Evolutionary conservation across 2,888 invertebrate species (phyloP).

Genomic region (Prosapia bicincta): DNA sequence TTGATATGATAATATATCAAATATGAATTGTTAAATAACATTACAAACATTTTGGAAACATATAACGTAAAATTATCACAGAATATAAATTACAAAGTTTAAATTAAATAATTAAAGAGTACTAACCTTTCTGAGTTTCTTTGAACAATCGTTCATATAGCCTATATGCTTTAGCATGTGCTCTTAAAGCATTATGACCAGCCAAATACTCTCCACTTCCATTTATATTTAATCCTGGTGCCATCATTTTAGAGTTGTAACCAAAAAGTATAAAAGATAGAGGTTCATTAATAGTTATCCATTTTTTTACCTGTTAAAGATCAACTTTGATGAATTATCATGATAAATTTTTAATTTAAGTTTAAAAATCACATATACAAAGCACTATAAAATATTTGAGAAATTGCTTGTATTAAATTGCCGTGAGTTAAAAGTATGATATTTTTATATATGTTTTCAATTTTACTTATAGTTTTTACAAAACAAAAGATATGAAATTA

Average conservation of each 20-base stretch:
- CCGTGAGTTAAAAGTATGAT: too few species aligned
- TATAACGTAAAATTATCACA: too few species aligned
- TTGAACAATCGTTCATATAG: constrained; percentile 50
- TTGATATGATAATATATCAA: too few species aligned
- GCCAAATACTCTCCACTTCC: constrained; percentile 44
- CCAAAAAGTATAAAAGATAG: constrained; percentile 44
- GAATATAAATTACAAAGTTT: too few species aligned
- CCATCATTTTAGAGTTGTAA: not conserved
- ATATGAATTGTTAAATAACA: too few species aligned
- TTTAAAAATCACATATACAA: too few species aligned
- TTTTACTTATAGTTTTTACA: too few species aligned
- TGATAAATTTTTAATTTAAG: not conserved
- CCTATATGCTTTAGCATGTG: constrained; percentile 50
- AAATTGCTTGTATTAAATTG: not conserved
- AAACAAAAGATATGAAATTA: too few species aligned
- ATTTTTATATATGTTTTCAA: too few species aligned
- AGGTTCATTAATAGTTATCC: constrained; percentile 79
- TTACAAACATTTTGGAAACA: too few species aligned
- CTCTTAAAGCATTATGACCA: constrained; percentile 46
- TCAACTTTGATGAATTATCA: not conserved
- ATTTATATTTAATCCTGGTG: not conserved
- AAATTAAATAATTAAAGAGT: not conserved
- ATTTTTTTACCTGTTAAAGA: constrained; percentile 51
- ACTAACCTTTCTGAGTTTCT: constrained; percentile 52
- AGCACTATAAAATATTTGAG: constrained; percentile 18